These are phyloP conservation scores for Mormoops blainvillei DNA, from an alignment of 2,113 vertebrate species.

Conservation along the genomic window DNA sequence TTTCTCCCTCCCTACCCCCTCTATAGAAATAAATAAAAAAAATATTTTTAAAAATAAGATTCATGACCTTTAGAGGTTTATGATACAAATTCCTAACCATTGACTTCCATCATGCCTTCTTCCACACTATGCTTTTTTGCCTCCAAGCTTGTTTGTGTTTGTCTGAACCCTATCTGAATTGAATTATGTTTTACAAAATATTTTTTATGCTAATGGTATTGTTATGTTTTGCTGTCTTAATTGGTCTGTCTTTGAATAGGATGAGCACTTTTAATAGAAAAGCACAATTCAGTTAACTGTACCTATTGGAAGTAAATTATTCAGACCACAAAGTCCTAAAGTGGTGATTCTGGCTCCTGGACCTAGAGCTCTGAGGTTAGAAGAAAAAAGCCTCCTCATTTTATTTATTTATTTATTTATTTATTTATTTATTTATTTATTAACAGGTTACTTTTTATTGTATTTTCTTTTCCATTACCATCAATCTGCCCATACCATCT, in stretches of 20 bases:
- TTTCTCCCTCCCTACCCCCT: too few relatives aligned
- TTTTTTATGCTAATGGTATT: background rate
- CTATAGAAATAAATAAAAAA: too few relatives aligned
- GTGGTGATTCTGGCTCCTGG: accelerated
- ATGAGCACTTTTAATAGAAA: background rate
- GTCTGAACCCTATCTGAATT: background rate
- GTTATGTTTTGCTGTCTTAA: background rate
- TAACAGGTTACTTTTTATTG: too few relatives aligned
- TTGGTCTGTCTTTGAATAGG: background rate
- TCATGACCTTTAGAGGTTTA: too few relatives aligned
- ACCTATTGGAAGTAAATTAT: background rate
- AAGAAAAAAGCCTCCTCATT: background rate
- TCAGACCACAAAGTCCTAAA: background rate
- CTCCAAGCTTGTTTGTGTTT: background rate
- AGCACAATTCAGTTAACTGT: background rate
- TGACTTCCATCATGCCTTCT: background rate
- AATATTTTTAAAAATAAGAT: too few relatives aligned
- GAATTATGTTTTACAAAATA: background rate
- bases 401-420: too few relatives aligned
- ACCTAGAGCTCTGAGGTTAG: background rate
- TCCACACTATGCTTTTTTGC: background rate
- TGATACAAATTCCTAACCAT: too few relatives aligned
- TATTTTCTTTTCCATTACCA: too few relatives aligned
- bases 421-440: too few relatives aligned
- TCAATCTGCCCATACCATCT: too few relatives aligned